These are phyloP conservation scores for Melikaiella ostensackeni DNA, from an alignment of 2,888 invertebrate genomes.

Conservation along the genomic window DNA sequence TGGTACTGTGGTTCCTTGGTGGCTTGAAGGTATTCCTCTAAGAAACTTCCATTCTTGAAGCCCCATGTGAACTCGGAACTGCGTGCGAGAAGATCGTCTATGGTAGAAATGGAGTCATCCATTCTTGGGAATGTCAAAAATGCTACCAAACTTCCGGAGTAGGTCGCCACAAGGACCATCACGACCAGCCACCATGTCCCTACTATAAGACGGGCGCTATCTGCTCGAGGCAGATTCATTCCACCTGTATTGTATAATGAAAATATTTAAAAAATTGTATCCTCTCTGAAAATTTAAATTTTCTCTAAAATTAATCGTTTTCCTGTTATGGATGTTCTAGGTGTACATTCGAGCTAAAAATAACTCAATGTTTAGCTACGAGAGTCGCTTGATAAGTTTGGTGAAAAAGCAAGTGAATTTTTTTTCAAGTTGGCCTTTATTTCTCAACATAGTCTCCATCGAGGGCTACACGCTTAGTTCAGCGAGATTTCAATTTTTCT, in stretches of 20 bases:
- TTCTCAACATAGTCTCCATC: no score
- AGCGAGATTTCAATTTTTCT: no score
- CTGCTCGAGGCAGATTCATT: conserved; percentile 90
- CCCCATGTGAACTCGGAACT: conserved; percentile 85
- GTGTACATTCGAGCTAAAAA: no score
- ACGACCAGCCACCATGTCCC: conserved; percentile 97
- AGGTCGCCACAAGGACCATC: conserved; percentile 92
- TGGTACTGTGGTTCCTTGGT: conserved; percentile 81
- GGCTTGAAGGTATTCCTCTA: conserved; percentile 83
- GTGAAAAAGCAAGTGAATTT: no score
- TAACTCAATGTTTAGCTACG: no score
- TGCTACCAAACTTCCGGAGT: conserved; percentile 94
- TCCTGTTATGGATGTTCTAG: not conserved
- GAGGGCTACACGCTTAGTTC: no score
- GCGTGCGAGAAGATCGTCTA: conserved; percentile 82
- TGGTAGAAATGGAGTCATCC: conserved; percentile 84
- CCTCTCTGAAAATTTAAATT: not conserved
- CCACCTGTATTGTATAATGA: conserved; percentile 81
- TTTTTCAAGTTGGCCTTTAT: no score
- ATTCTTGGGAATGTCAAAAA: conserved; percentile 94
- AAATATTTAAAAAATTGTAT: not conserved
- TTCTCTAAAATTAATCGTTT: no score
- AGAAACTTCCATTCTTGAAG: conserved; percentile 85
- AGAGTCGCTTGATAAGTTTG: no score
- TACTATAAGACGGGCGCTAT: conserved; percentile 90